phyloP scores from a whole-genome alignment of 2,797 vertebrate species.

The Alouatta caraya region DNA sequence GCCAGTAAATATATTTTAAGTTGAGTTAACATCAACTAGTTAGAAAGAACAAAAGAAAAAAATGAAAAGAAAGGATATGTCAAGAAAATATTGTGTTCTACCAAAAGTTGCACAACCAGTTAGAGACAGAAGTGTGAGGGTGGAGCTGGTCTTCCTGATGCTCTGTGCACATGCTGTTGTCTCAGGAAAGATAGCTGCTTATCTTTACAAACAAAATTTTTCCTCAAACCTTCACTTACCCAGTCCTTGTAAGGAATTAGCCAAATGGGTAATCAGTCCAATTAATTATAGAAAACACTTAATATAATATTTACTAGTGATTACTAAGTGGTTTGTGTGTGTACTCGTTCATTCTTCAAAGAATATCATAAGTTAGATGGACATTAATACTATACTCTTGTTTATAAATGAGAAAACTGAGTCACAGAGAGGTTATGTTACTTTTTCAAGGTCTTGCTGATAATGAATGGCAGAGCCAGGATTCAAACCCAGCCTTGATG shows the following conservation, averaged over 20 bases:
- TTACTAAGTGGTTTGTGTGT: neutral
- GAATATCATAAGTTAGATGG: neutral
- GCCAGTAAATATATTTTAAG: neutral
- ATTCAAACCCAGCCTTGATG: neutral
- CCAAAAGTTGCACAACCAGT: neutral
- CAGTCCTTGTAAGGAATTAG: neutral
- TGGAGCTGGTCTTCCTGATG: neutral
- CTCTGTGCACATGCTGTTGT: neutral
- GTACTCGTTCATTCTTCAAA: neutral
- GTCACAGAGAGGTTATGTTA: neutral
- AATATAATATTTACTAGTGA: neutral
- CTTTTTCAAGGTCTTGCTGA: neutral
- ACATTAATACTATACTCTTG: neutral
- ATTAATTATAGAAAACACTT: neutral
- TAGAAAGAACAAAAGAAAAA: neutral
- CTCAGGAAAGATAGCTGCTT: neutral
- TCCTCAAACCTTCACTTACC: neutral
- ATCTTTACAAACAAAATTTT: neutral
- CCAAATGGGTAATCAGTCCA: neutral
- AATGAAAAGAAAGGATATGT: neutral
- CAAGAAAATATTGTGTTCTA: neutral
- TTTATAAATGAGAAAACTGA: slow-evolving; percentile 1
- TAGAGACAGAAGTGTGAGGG: neutral
- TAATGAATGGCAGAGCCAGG: neutral
- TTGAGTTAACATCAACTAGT: neutral